phyloP scores from a whole-genome alignment of 2,113 vertebrate genomes.

The Seriola quinqueradiata region DNA sequence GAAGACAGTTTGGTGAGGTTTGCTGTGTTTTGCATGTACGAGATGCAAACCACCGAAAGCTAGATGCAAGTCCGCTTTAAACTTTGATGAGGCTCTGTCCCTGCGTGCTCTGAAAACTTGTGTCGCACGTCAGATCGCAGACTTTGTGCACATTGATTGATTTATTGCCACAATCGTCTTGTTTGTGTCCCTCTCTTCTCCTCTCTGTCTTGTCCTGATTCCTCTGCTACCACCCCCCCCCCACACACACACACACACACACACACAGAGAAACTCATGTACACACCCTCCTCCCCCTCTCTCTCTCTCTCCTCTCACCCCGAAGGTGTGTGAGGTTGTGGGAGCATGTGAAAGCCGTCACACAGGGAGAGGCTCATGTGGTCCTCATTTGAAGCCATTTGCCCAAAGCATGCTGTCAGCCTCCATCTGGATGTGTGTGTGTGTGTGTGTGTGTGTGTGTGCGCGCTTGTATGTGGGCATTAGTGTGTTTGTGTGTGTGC shows the following conservation, averaged over 20 bases:
- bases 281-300: no score
- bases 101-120: not conserved
- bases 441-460: conserved; percentile 51
- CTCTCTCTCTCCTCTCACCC: conserved; percentile 55
- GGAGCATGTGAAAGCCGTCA: conserved; percentile 82
- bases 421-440: conserved; percentile 80
- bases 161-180: not conserved
- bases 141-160: not conserved
- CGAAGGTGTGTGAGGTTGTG: conserved; percentile 71
- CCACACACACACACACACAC: conserved; percentile 31
- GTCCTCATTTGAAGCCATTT: conserved; percentile 81
- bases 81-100: not conserved
- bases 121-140: not conserved
- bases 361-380: conserved; percentile 75
- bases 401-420: conserved; percentile 80
- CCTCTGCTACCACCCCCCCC: not conserved
- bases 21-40: not conserved
- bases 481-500: not conserved
- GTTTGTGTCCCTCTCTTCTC: not conserved
- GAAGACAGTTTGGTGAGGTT: not conserved
- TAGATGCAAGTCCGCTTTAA: not conserved
- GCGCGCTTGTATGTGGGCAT: conserved; percentile 20
- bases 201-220: conserved; percentile 14
- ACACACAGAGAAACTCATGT: conserved; percentile 20
- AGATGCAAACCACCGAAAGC: not conserved